Conservation (phyloP, 2,888 invertebrate species). For the Neoaliturus tenellus region DNA sequence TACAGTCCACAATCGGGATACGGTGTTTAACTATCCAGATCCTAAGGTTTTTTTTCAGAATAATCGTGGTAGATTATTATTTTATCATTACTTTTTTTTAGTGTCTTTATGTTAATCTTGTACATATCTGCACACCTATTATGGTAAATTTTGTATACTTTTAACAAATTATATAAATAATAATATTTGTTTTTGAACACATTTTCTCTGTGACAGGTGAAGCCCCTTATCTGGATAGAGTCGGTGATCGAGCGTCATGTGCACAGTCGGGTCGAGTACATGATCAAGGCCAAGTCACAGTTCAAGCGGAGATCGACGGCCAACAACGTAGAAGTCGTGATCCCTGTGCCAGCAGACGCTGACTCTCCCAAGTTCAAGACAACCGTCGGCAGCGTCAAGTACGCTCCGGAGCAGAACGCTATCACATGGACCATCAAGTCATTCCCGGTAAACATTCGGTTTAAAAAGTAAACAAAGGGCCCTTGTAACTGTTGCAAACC, state of each 20-base stretch:
- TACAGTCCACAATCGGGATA: too few species aligned
- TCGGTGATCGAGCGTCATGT: constrained; percentile 80
- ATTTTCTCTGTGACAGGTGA: constrained; percentile 72
- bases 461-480: too few species aligned
- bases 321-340: constrained; percentile 81
- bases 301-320: constrained; percentile 82
- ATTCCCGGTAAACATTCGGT: constrained; percentile 74
- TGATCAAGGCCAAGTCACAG: constrained; percentile 82
- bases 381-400: constrained; percentile 79
- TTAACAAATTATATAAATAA: too few species aligned
- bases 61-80: too few species aligned
- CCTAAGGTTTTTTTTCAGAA: too few species aligned
- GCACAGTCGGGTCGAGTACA: constrained; percentile 81
- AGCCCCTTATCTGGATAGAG: constrained; percentile 83
- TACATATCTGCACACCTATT: too few species aligned
- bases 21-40: too few species aligned
- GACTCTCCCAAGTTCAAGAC: constrained; percentile 83
- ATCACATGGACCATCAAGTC: constrained; percentile 81
- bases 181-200: too few species aligned
- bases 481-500: too few species aligned
- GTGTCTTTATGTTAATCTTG: too few species aligned
- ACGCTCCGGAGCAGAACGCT: constrained; percentile 79
- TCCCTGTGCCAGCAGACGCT: constrained; percentile 79
- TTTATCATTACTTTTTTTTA: too few species aligned
- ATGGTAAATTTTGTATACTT: too few species aligned